Evolutionary conservation across 2,888 invertebrate genomes (phyloP), one percentile per base, ranked within the genome.

Genomic region (Rotaria macrura): DNA sequence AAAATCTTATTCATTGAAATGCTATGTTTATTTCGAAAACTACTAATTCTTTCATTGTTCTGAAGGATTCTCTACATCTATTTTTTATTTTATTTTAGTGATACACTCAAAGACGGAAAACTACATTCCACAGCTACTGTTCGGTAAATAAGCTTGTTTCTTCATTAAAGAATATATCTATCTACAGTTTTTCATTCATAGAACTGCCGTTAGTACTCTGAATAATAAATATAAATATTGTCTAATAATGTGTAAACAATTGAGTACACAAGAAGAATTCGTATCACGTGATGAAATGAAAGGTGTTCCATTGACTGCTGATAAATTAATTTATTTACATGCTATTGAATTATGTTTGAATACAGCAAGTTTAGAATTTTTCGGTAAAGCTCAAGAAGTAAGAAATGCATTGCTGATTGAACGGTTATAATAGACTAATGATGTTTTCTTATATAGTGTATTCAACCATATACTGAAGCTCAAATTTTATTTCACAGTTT

Each of bases 341-440:
- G 98, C 98, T 88, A 95, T 99, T 89, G 95, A 97, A 92, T 94
- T 98, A 94, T 99, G 98, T 92, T 97, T 98, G 92, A 94, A 95
- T 89, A 99, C 98, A 87, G 98, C 98, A 57, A 92, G 99, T 89
- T 97, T 98, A 91, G 99, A 99, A 92, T 91, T 99, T 88, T 95
- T 97, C 91, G 96, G 96, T 86, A 96, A 96, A 85, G 89, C 89
- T 17, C 88, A 89, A 93, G 93, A 89, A 92, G 92, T 92, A 91
- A 87, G 49, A 29, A 34, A 55, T 83, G 84, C 5, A 4, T 49
- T 49, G 49, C 38, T 83, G n/a, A 84, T 29, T 52, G 6, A 12
- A 25, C 3, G 12, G 43, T 12, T 52, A 10, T 52, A 38, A 17
- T 52, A n/a, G 38, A 49, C 49, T 49, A 52, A 52, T 23, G 5